Conservation (phyloP, 2,797 vertebrate genomes). For the Monodelphis domestica region DNA sequence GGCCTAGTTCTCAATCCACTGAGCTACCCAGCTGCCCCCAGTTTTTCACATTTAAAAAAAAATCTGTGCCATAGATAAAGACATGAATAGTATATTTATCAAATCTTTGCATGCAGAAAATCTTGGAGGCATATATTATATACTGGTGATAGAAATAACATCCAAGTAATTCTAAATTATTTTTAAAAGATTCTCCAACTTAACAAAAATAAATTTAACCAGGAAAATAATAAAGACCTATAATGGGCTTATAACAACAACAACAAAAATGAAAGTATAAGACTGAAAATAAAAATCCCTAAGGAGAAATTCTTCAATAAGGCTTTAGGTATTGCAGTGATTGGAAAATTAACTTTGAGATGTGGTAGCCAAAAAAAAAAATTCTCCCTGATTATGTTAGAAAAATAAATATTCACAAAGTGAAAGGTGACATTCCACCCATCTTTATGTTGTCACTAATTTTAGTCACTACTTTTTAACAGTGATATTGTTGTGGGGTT, state of each 20-base stretch:
- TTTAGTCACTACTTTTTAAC: not conserved
- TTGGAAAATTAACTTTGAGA: not conserved
- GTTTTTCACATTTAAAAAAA: too few relatives aligned
- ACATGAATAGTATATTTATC: not conserved
- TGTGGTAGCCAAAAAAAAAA: not conserved
- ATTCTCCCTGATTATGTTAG: not conserved
- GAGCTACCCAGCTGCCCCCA: too few relatives aligned
- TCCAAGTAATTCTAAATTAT: not conserved
- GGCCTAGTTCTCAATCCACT: too few relatives aligned
- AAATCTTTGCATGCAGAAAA: not conserved
- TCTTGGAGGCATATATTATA: not conserved
- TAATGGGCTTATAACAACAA: not conserved
- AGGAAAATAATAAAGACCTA: not conserved
- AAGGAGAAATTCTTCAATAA: not conserved
- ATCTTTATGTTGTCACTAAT: not conserved
- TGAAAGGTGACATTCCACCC: not conserved
- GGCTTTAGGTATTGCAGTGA: not conserved
- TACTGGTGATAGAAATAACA: not conserved
- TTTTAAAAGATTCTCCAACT: not conserved
- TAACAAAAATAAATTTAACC: not conserved
- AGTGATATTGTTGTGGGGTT: too few relatives aligned
- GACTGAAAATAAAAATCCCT: not conserved
- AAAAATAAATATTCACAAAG: not conserved
- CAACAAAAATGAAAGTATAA: not conserved
- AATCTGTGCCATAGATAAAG: not conserved